Evolutionary conservation across 2,797 vertebrate genomes (phyloP).

Genomic region (Halcyon chelicuti): DNA sequence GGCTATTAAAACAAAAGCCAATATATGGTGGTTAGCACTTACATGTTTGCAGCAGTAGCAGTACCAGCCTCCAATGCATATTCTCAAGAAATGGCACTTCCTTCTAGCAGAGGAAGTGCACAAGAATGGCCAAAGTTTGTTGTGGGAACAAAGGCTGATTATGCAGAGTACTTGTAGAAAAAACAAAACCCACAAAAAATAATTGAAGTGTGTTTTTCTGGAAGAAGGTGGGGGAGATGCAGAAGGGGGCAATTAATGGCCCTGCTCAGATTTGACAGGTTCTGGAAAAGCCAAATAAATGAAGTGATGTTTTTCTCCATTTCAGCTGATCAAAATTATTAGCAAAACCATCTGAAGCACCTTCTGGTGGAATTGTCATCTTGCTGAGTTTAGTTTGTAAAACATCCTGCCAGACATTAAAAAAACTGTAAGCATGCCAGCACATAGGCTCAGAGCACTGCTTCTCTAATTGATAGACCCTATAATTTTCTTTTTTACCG

Average conservation of each 20-base stretch:
- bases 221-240: neutral
- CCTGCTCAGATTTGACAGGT: slow-evolving; percentile 69
- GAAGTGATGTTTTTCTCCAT: slow-evolving; percentile 70
- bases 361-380: slow-evolving; percentile 80
- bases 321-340: slow-evolving; percentile 81
- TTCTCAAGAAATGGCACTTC: slow-evolving; percentile 36
- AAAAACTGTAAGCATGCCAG: slow-evolving; percentile 69
- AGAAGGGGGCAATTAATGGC: slow-evolving; percentile 58
- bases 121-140: neutral
- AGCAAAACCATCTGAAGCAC: slow-evolving; percentile 82
- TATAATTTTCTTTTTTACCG: slow-evolving; percentile 31
- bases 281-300: slow-evolving; percentile 72
- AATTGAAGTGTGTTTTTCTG: neutral
- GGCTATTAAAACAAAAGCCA: slow-evolving; percentile 84
- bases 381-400: slow-evolving; percentile 80
- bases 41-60: slow-evolving; percentile 30
- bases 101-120: slow-evolving; percentile 31
- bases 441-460: slow-evolving; percentile 35
- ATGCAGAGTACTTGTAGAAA: neutral
- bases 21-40: slow-evolving; percentile 74
- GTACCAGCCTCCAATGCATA: slow-evolving; percentile 37
- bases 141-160: neutral
- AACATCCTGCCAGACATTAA: slow-evolving; percentile 76
- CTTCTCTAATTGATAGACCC: slow-evolving; percentile 54
- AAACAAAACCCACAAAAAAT: neutral